Evolutionary conservation across 2,888 invertebrate species (phyloP).

Genomic region (Diachrysia chrysitis): DNA sequence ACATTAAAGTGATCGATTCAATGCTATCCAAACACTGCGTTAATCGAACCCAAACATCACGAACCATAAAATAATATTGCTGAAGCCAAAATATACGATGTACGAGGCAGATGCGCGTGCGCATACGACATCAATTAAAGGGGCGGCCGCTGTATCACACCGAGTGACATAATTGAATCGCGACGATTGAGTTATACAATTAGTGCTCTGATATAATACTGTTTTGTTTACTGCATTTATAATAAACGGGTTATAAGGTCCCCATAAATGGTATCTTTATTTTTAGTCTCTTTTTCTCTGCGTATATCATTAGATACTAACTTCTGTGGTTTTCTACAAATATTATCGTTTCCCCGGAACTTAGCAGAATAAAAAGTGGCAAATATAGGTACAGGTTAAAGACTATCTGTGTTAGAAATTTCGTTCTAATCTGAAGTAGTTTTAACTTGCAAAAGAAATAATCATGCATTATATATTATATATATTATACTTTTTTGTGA

Average conservation of each 20-base stretch:
- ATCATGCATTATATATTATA: too few species aligned
- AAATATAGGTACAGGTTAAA: too few species aligned
- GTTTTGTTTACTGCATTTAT: background rate
- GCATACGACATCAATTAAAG: conserved; percentile 38
- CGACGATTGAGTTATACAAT: conserved; percentile 29
- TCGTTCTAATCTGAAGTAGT: too few species aligned
- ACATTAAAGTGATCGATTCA: background rate
- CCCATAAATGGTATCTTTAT: background rate
- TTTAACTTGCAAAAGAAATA: too few species aligned
- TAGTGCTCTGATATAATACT: background rate
- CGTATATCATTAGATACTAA: too few species aligned
- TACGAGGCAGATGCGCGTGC: conserved; percentile 10
- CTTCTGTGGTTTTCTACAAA: too few species aligned
- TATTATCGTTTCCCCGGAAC: too few species aligned
- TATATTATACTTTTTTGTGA: too few species aligned
- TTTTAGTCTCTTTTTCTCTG: background rate
- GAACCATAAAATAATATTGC: background rate
- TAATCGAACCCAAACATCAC: conserved; percentile 11
- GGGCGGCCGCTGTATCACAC: conserved; percentile 31
- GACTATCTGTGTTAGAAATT: too few species aligned
- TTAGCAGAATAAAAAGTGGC: too few species aligned
- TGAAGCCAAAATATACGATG: background rate
- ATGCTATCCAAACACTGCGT: background rate
- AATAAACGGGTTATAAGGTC: background rate
- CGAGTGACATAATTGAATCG: conserved; percentile 46